These are phyloP conservation scores for Rhaphigaster nebulosa DNA, from an alignment of 2,888 invertebrate species.

Conservation along the genomic window DNA sequence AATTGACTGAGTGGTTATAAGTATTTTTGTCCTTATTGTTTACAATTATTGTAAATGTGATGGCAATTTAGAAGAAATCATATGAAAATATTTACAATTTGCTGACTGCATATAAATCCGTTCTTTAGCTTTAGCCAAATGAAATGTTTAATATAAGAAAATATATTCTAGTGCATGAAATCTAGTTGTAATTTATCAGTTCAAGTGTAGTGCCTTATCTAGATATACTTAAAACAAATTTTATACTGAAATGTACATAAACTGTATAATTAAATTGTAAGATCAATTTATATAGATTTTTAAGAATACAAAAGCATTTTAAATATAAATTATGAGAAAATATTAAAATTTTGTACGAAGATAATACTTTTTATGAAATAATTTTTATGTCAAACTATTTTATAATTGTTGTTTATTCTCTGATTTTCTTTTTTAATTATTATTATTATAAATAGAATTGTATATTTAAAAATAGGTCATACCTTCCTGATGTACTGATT, in stretches of 20 bases:
- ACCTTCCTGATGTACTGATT: conserved; percentile 31
- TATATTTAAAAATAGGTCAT: conserved; percentile 20
- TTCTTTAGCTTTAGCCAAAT: conserved; percentile 49
- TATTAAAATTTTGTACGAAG: background rate
- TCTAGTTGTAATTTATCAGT: conserved; percentile 42
- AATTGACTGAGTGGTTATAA: background rate
- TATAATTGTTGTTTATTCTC: conserved; percentile 15
- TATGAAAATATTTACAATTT: background rate
- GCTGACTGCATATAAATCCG: conserved; percentile 28
- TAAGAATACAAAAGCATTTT: background rate
- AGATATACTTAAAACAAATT: conserved; percentile 29
- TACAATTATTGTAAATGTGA: background rate
- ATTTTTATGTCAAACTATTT: conserved; percentile 15
- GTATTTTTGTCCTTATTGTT: background rate
- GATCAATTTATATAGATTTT: conserved; percentile 1
- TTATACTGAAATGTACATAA: conserved; percentile 32
- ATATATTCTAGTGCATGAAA: conserved; percentile 46
- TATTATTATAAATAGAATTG: conserved; percentile 25
- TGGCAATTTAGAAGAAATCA: background rate
- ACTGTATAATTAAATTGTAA: conserved; percentile 19
- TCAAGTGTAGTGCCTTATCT: conserved; percentile 44
- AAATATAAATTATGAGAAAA: conserved; percentile 1
- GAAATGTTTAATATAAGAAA: conserved; percentile 23
- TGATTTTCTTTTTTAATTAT: background rate
- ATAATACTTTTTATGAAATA: conserved; percentile 3